These are phyloP conservation scores for Megastigmus dorsalis DNA, from an alignment of 2,888 invertebrate genomes.

Conservation along the genomic window DNA sequence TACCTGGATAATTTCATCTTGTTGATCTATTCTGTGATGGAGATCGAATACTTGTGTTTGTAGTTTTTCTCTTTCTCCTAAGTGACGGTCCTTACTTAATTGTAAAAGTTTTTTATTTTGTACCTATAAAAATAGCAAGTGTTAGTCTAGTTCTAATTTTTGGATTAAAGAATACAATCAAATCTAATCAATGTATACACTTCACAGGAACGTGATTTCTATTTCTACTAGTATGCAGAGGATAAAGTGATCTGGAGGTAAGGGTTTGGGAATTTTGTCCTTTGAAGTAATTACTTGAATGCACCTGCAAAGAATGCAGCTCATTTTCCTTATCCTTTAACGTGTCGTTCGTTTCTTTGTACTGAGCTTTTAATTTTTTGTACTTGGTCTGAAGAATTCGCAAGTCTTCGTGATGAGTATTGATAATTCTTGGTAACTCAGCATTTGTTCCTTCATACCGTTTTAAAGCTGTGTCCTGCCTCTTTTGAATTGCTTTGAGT, in stretches of 20 bases:
- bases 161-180: not conserved
- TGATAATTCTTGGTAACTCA: constrained; percentile 84
- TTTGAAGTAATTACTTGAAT: constrained; percentile 50
- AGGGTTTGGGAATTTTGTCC: constrained; percentile 20
- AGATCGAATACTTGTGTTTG: constrained; percentile 77
- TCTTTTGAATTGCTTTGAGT: constrained; percentile 84
- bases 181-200: not conserved
- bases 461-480: constrained; percentile 86
- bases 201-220: not conserved
- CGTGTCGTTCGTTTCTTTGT: constrained; percentile 79
- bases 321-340: constrained; percentile 83
- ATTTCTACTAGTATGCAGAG: not conserved
- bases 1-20: constrained; percentile 74
- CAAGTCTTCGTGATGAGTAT: constrained; percentile 86
- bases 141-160: not conserved
- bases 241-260: constrained; percentile 5
- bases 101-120: constrained; percentile 83
- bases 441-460: constrained; percentile 88
- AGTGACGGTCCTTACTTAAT: constrained; percentile 83
- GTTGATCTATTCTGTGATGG: constrained; percentile 70
- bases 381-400: constrained; percentile 82
- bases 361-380: constrained; percentile 80
- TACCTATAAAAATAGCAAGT: constrained; percentile 70
- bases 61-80: constrained; percentile 85
- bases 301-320: constrained; percentile 77